These are phyloP conservation scores for Protomyctophum bolini DNA, from an alignment of 2,113 vertebrate species.

Conservation along the genomic window DNA sequence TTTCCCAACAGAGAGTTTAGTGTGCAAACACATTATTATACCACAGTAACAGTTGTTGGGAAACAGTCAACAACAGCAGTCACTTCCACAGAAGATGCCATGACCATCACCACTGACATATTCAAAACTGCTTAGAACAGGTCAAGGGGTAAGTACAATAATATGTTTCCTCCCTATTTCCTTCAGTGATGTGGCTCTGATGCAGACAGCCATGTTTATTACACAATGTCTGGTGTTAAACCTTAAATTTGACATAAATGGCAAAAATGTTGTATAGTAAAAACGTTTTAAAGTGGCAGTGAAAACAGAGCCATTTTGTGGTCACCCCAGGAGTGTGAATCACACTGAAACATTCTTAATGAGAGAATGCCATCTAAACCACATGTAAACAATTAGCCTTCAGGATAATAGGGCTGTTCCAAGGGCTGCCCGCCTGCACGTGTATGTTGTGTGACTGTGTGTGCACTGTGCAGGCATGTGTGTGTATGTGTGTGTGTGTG, in stretches of 20 bases:
- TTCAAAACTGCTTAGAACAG: slow-evolving; percentile 19
- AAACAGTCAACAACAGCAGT: slow-evolving; percentile 6
- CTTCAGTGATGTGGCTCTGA: slow-evolving; percentile 53
- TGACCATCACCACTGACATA: slow-evolving; percentile 18
- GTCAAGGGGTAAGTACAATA: slow-evolving; percentile 42
- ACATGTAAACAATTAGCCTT: slow-evolving; percentile 70
- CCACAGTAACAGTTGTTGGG: slow-evolving; percentile 21
- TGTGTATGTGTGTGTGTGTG: slow-evolving; percentile 5
- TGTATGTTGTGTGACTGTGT: background rate
- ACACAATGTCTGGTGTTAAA: slow-evolving; percentile 11
- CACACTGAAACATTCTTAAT: slow-evolving; percentile 59
- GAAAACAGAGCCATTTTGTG: slow-evolving; percentile 45
- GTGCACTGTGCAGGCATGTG: too few species aligned
- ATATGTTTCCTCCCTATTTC: slow-evolving; percentile 44
- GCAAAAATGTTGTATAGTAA: slow-evolving; percentile 34
- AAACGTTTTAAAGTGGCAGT: slow-evolving; percentile 22
- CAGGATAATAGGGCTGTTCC: slow-evolving; percentile 39
- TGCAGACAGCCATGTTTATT: slow-evolving; percentile 38
- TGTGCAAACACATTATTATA: background rate
- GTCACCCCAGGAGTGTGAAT: slow-evolving; percentile 72
- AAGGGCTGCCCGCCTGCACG: background rate
- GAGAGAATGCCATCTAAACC: slow-evolving; percentile 56
- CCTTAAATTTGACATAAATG: slow-evolving; percentile 14
- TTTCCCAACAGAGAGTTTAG: slow-evolving; percentile 14
- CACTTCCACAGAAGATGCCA: slow-evolving; percentile 22